Conservation (phyloP, 2,797 vertebrate genomes). For the Siniperca undulata region DNA sequence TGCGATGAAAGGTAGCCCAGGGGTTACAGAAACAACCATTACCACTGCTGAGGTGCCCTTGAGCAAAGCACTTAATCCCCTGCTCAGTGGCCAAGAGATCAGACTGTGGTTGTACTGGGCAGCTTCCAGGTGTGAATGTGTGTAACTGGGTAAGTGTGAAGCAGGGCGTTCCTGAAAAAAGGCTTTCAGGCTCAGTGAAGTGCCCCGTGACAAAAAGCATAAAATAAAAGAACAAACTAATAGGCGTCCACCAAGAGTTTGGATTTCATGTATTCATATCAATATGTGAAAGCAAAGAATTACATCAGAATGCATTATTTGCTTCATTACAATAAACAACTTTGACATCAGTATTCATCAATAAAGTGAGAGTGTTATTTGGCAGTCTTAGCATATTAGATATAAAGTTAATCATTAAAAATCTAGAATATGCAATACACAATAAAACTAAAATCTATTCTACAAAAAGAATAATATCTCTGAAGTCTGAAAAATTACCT, state of each 20-base stretch:
- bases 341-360: not conserved
- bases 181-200: not conserved
- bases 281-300: not conserved
- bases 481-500: not conserved
- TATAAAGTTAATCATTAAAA: not conserved
- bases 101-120: not conserved
- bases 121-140: not conserved
- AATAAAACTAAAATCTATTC: not conserved
- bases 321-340: not conserved
- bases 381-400: not conserved
- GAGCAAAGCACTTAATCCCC: slow-evolving; percentile 19
- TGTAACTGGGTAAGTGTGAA: slow-evolving; percentile 1
- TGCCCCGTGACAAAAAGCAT: no score
- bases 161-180: not conserved
- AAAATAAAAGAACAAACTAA: not conserved
- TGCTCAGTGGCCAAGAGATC: not conserved
- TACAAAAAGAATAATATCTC: not conserved
- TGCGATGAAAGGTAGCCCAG: not conserved
- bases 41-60: not conserved
- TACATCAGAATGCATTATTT: no score
- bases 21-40: not conserved
- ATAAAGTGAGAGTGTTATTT: not conserved
- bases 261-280: not conserved
- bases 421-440: not conserved
- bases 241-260: not conserved